Conservation (phyloP, 2,113 vertebrate species). For the Tympanuchus pallidicinctus region DNA sequence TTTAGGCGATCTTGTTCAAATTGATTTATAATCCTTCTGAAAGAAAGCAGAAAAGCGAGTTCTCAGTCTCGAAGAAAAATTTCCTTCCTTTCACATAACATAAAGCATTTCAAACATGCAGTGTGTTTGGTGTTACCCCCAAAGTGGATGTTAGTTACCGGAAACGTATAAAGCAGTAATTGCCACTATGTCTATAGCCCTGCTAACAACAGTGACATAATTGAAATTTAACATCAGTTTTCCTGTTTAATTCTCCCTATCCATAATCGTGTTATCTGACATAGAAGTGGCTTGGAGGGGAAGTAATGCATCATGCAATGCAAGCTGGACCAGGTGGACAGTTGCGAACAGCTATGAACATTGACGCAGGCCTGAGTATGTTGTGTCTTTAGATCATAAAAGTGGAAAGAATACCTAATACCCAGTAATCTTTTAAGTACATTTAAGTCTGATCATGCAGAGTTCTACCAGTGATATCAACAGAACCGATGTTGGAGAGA, state of each 20-base stretch:
- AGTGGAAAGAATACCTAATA: background rate
- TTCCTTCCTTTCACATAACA: background rate
- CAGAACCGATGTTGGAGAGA: background rate
- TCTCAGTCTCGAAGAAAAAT: background rate
- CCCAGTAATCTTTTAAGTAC: background rate
- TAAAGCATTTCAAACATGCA: background rate
- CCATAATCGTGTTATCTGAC: background rate
- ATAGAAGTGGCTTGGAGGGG: background rate
- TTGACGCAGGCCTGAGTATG: background rate
- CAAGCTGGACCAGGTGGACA: background rate
- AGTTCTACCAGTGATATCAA: background rate
- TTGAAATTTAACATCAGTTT: background rate
- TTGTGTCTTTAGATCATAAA: background rate
- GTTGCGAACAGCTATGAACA: background rate
- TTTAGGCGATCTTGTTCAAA: conserved; percentile 14
- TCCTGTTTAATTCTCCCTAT: background rate
- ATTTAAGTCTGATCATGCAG: background rate
- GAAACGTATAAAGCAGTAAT: background rate
- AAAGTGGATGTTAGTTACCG: background rate
- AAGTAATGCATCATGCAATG: background rate
- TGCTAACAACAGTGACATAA: background rate
- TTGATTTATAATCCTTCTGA: background rate
- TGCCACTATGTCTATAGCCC: background rate
- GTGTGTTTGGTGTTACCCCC: background rate
- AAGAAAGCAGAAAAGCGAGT: background rate